Evolutionary conservation across 2,797 vertebrate species (phyloP).

Genomic region (Mormyrops attenuatus): DNA sequence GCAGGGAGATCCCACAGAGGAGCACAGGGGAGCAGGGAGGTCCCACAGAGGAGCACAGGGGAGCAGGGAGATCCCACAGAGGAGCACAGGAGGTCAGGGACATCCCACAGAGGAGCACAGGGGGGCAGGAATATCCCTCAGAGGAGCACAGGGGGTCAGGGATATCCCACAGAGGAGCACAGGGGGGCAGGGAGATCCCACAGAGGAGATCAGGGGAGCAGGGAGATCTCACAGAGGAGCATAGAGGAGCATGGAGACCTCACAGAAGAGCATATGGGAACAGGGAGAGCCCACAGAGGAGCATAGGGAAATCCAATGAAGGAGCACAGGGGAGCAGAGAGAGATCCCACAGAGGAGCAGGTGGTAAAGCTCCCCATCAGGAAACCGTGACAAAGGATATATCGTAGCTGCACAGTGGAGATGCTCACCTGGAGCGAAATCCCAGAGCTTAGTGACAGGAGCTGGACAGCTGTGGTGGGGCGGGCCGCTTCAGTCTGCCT

Average conservation of each 20-base stretch:
- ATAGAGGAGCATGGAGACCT: neutral
- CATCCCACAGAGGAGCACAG: neutral
- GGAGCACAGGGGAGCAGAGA: too few relatives aligned
- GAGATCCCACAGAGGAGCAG: neutral
- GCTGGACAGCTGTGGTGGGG: neutral
- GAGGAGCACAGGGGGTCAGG: neutral
- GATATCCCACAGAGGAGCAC: neutral
- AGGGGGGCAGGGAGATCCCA: too few relatives aligned
- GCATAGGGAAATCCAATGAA: too few relatives aligned
- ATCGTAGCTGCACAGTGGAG: neutral
- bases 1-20: neutral
- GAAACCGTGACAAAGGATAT: neutral
- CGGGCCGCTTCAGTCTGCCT: constrained; percentile 61
- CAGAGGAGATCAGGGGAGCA: neutral
- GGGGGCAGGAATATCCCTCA: neutral
- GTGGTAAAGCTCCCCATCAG: neutral
- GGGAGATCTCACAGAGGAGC: neutral
- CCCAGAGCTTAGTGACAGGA: neutral
- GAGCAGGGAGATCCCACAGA: neutral
- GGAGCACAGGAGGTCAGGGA: neutral
- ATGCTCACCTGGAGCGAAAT: neutral
- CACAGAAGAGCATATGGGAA: neutral
- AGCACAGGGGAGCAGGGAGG: too few relatives aligned
- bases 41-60: neutral
- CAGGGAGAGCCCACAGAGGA: neutral